Evolutionary conservation across 2,113 vertebrate species (phyloP).

Genomic region (Noctilio leporinus): DNA sequence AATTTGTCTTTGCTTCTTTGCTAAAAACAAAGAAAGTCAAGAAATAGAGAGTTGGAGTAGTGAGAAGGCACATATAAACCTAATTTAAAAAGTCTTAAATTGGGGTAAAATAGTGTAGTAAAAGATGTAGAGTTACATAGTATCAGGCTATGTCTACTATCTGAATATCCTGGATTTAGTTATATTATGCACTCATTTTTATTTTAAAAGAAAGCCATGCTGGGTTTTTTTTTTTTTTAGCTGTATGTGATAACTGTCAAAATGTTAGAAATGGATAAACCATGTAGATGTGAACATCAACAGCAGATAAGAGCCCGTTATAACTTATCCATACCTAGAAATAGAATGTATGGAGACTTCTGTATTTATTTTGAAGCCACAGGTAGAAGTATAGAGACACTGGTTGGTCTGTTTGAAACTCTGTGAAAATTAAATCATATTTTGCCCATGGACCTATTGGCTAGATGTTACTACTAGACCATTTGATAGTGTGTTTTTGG

Average conservation of each 20-base stretch:
- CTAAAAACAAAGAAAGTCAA: not conserved
- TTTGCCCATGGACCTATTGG: not conserved
- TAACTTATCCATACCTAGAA: not conserved
- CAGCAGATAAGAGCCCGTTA: not conserved
- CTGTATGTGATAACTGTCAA: not conserved
- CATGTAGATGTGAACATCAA: not conserved
- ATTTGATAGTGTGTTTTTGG: not conserved
- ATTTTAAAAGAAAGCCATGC: not conserved
- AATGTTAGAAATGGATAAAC: not conserved
- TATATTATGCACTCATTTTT: constrained; percentile 2
- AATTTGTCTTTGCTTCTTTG: not conserved
- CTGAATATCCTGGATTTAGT: not conserved
- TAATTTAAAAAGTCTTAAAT: not conserved
- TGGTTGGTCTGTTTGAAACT: not conserved
- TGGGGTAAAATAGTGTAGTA: not conserved
- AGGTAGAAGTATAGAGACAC: not conserved
- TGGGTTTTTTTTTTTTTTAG: not conserved
- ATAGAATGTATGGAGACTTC: not conserved
- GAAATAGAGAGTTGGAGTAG: not conserved
- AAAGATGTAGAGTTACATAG: not conserved
- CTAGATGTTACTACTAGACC: not conserved
- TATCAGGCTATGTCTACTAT: not conserved
- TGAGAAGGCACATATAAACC: not conserved
- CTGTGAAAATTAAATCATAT: not conserved
- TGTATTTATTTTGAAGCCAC: not conserved